Conservation (phyloP, 2,113 vertebrate species). For the Aspiorhynchus laticeps region DNA sequence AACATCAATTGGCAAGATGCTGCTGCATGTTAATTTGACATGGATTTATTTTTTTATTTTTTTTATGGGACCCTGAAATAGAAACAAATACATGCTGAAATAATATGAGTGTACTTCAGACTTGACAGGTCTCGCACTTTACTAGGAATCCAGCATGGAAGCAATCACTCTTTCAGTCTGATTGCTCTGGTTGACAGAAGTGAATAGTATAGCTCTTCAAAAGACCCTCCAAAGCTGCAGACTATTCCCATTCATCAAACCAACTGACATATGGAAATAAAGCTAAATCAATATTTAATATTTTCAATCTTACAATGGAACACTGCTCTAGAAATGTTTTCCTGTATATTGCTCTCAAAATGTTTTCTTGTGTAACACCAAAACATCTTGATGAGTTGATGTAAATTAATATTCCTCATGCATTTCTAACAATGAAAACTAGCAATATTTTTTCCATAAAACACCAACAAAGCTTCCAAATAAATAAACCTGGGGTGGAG, state of each 20-base stretch:
- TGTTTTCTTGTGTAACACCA: not conserved
- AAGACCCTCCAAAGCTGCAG: slow-evolving; percentile 5
- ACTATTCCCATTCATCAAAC: slow-evolving; percentile 14
- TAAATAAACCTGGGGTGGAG: not conserved
- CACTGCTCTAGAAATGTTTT: not conserved
- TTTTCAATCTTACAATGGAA: not conserved
- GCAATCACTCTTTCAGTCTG: slow-evolving; percentile 28
- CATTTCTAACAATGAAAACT: not conserved
- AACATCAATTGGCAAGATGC: slow-evolving; percentile 45
- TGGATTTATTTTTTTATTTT: slow-evolving; percentile 1
- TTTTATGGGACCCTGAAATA: slow-evolving; percentile 19
- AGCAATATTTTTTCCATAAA: not conserved
- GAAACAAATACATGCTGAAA: slow-evolving; percentile 15
- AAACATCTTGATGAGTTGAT: not conserved
- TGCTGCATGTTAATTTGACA: slow-evolving; percentile 40
- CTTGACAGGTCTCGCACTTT: slow-evolving; percentile 26
- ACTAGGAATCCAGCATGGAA: slow-evolving; percentile 18
- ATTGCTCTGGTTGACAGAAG: slow-evolving; percentile 13
- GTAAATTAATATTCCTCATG: not conserved
- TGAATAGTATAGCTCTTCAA: slow-evolving; percentile 26
- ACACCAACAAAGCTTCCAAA: too few species aligned
- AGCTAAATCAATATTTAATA: slow-evolving; percentile 5
- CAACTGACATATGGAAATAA: slow-evolving; percentile 14
- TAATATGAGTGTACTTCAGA: slow-evolving; percentile 15
- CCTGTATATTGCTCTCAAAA: not conserved